Evolutionary conservation across 2,113 vertebrate species (phyloP).

Genomic region (Dromiciops gliroides): DNA sequence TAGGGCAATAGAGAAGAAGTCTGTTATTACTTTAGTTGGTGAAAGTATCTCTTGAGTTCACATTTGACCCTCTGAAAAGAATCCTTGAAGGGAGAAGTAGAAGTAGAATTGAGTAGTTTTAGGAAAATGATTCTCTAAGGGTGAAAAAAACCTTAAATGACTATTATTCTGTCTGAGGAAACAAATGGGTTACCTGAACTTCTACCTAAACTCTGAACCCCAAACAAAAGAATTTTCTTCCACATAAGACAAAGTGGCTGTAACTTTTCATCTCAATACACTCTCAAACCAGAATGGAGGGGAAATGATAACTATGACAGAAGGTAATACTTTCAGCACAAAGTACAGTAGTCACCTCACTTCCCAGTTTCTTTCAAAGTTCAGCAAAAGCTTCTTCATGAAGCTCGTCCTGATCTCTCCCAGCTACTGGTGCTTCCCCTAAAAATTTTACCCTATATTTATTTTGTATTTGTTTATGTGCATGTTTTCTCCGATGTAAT

Average conservation of each 20-base stretch:
- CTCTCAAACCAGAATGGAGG: background rate
- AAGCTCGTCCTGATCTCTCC: background rate
- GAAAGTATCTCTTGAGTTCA: background rate
- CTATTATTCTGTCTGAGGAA: background rate
- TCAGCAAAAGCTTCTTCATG: background rate
- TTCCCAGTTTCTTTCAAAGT: background rate
- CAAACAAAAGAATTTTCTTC: background rate
- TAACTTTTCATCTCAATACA: background rate
- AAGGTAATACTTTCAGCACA: background rate
- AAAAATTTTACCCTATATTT: background rate
- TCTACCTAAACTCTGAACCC: background rate
- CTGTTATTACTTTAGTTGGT: background rate
- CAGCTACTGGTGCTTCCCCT: background rate
- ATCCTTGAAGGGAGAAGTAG: background rate
- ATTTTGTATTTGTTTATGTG: background rate
- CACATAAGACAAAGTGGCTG: background rate
- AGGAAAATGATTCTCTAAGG: background rate
- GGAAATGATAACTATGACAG: background rate
- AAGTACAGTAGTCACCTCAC: background rate
- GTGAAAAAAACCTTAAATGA: background rate
- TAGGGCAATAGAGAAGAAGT: background rate
- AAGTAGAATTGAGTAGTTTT: background rate
- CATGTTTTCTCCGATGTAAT: background rate
- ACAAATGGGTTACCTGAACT: background rate
- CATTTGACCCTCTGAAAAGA: background rate